Evolutionary conservation across 2,888 invertebrate species (phyloP), one percentile per base, ranked within the genome.

Genomic region (Neuroscelio doddi): DNA sequence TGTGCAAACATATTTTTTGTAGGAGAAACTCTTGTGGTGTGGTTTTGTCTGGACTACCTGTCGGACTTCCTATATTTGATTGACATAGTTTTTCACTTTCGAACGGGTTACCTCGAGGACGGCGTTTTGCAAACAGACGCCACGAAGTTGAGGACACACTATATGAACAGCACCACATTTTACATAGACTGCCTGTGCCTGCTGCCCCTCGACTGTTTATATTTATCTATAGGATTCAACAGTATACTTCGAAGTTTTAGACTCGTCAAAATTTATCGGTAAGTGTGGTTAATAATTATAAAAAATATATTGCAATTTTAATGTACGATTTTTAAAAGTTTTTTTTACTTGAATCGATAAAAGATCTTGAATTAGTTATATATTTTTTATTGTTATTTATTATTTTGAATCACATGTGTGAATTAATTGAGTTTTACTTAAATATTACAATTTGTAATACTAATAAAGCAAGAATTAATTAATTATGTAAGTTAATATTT

Each of bases 161-260:
- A 98, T 87, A 96, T 97, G 94, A 98, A 98, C 89, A 96, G 92
- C 77, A 96, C 96, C 68, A 94, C 93, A 73, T 98, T 98, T 89
- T 98, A 98, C 90, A 95, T 98, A 85, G 98, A 98, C 90, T 97
- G 97, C 88, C 90, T 98, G 86, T 98, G 97, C 88, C 90, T 98
- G 83, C 89, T 98, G 83, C 98, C 98, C 74, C 89, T 98, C 85
- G 98, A 98, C 89, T 96, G 97, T 88, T 92, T 98, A 80, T 98
- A 98, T 87, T 89, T 98, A 82, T 97, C 97, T 86, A 95, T 98
- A 86, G 97, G 96, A 75, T 94, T 94, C 88, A 97, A 97, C 87
- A 98, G 97, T 79, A 95, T 97, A 80, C 88, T 98, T 75, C 91
- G 98, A 78, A 94, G 95, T 82, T 97, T 97, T 88, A 93, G 98